Evolutionary conservation across 2,113 vertebrate species (phyloP), one percentile per base, ranked within the genome.

Genomic region (Salvelinus namaycush): DNA sequence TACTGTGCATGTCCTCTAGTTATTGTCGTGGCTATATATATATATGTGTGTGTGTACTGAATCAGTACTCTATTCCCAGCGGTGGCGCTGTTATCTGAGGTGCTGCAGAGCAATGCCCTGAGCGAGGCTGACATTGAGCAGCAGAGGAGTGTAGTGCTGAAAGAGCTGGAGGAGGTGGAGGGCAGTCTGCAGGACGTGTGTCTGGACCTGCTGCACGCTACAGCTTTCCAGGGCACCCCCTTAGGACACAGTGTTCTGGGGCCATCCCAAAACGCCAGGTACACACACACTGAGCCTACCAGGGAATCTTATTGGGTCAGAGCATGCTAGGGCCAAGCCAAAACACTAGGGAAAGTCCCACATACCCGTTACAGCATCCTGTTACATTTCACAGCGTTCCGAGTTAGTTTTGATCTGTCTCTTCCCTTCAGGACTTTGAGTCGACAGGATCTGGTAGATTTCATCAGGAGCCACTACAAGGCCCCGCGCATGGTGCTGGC

Each of bases 401-500:
- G 3, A 54, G 14, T 14, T 14, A 54, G 3, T 54, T 54, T 54
- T 18, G 26, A 68, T 39, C 31, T 44, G 39, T 34, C 3, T 27
- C 75, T 86, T 31, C 84, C 84, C 84, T 82, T 31, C 68, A 99
- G 98, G 92, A 94, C 9, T 71, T 81, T 99, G 79, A 95, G 90
- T 3, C 95, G 96, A 59, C 91, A 93, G 70, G 93, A 97, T 89
- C 84, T 99, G 9, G 90, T 91, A 4, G 94, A 96, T 0, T 99
- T 95, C 79, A 29, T 97, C 82, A 92, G 83, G 84, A 92, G 78
- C 84, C 94, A 98, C 79, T 96, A 94, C 91, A 98, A 97, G 88
- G 97, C 96, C 69, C 96, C 98, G 66, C 95, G 96, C 72, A 98
- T 98, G 95, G 96, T 98, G 67, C 91, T 99, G 75, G 94, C 97